Percentiles rank a stretch among this genome's conserved stretches.
These are phyloP conservation scores for Desmodus rotundus DNA, from an alignment of 2,113 vertebrate species.

Conservation along the genomic window DNA sequence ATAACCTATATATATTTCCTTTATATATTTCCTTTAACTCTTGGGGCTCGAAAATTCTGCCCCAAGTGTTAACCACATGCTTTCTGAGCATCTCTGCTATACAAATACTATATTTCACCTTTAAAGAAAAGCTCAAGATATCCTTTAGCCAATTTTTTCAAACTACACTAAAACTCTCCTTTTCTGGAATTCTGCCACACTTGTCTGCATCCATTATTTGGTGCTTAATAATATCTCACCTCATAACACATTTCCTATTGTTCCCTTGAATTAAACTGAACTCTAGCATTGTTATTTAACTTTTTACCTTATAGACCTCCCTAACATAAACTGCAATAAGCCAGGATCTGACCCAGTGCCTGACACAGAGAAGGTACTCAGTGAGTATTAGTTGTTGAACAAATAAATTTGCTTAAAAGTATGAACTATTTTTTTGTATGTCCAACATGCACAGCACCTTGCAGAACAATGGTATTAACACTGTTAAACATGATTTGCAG, in stretches of 20 bases:
- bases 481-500: neutral
- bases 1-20: slow-evolving; percentile 25
- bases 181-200: slow-evolving; percentile 15
- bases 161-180: neutral
- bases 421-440: neutral
- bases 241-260: neutral
- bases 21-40: slow-evolving; percentile 27
- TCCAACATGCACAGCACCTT: neutral
- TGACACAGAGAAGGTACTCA: neutral
- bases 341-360: neutral
- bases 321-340: neutral
- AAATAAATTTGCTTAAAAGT: neutral
- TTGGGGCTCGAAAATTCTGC: neutral
- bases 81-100: neutral
- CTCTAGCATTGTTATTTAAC: neutral
- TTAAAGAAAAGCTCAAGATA: neutral
- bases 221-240: neutral
- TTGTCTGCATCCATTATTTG: neutral
- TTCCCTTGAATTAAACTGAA: neutral
- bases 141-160: neutral
- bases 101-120: neutral
- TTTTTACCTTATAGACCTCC: neutral
- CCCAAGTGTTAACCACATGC: neutral
- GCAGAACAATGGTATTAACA: neutral
- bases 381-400: neutral